These are phyloP conservation scores for Hypomecis punctinalis DNA, from an alignment of 2,888 invertebrate genomes.

Conservation along the genomic window DNA sequence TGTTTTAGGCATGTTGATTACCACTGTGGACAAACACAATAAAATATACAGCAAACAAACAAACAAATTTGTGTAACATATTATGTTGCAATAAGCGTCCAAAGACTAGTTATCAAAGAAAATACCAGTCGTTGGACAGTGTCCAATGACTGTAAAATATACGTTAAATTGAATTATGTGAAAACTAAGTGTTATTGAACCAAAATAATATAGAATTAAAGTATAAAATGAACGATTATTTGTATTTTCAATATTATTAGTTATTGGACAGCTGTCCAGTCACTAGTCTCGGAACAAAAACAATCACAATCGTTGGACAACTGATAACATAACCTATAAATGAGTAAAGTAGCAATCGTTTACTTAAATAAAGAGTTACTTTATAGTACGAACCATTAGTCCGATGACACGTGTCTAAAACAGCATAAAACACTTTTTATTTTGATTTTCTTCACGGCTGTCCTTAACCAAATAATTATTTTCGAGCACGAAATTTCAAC, in stretches of 20 bases:
- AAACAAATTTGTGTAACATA: conserved; percentile 6
- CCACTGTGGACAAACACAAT: conserved; percentile 9
- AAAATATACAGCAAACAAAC: conserved; percentile 11
- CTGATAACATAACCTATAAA: conserved; percentile 1
- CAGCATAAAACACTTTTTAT: not conserved
- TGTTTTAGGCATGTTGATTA: conserved; percentile 14
- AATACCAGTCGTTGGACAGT: conserved; percentile 10
- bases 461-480: no score
- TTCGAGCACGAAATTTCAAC: no score
- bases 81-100: conserved; percentile 10
- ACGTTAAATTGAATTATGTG: conserved; percentile 1
- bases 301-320: conserved; percentile 2
- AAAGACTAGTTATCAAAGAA: conserved; percentile 8
- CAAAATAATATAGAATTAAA: not conserved
- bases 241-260: not conserved
- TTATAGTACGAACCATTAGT: conserved; percentile 3
- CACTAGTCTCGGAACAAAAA: conserved; percentile 3
- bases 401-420: not conserved
- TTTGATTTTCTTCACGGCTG: no score
- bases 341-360: conserved; percentile 1
- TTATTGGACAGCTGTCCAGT: conserved; percentile 6
- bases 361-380: conserved; percentile 3
- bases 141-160: conserved; percentile 5
- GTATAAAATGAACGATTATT: not conserved
- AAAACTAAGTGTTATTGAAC: conserved; percentile 3